Conservation (phyloP, 2,888 invertebrate species). For the Chelonus formosanus region DNA sequence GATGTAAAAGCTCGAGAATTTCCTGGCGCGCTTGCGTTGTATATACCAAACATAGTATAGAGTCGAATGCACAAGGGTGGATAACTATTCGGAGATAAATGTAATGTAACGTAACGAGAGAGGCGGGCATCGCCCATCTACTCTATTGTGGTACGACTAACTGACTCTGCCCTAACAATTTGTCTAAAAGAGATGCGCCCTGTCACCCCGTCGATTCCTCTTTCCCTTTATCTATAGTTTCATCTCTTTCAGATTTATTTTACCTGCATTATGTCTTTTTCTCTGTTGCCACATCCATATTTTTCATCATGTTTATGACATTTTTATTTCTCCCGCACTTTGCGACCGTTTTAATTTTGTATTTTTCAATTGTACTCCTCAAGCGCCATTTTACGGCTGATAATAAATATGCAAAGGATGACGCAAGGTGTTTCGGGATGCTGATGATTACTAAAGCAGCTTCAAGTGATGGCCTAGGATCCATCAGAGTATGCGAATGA, state of each 20-base stretch:
- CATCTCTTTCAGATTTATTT: slow-evolving; percentile 27
- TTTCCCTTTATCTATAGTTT: slow-evolving; percentile 41
- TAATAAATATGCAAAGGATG: slow-evolving; percentile 37
- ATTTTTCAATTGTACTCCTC: no score
- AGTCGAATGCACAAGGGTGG: slow-evolving; percentile 37
- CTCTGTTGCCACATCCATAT: slow-evolving; percentile 2
- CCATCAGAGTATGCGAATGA: slow-evolving; percentile 41
- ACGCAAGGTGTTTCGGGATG: slow-evolving; percentile 52
- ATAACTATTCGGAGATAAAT: slow-evolving; percentile 62
- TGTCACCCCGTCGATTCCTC: slow-evolving; percentile 44
- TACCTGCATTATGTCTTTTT: slow-evolving; percentile 17
- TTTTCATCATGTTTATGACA: slow-evolving; percentile 3
- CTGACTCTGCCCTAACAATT: slow-evolving; percentile 64
- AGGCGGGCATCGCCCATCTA: slow-evolving; percentile 58
- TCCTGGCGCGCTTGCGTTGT: slow-evolving; percentile 14
- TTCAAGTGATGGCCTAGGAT: slow-evolving; percentile 8
- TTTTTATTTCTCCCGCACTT: slow-evolving; percentile 6
- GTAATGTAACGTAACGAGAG: slow-evolving; percentile 64
- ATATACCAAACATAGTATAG: slow-evolving; percentile 25
- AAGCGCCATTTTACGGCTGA: no score
- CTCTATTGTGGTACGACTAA: slow-evolving; percentile 61
- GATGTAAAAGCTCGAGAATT: slow-evolving; percentile 40
- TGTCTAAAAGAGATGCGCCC: slow-evolving; percentile 58
- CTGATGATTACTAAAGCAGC: slow-evolving; percentile 43
- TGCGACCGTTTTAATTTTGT: neutral